Percentiles rank a stretch among this genome's conserved stretches.
Evolutionary conservation across 2,888 invertebrate species (phyloP).

Genomic region (Lamellibrachia columna): DNA sequence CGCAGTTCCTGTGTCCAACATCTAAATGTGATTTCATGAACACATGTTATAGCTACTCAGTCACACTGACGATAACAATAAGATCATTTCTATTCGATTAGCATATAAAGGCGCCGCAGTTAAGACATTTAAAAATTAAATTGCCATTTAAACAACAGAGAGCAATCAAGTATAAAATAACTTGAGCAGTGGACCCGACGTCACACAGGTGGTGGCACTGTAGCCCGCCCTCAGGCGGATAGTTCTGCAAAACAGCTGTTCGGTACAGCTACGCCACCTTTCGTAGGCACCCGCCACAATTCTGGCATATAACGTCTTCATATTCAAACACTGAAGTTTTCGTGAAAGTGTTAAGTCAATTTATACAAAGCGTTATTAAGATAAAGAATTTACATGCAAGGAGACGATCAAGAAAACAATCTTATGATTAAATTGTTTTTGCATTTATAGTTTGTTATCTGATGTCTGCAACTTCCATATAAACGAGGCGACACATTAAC

Average conservation of each 20-base stretch:
- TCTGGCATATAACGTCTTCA: neutral
- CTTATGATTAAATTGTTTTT: no score
- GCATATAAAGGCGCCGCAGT: neutral
- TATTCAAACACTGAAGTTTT: neutral
- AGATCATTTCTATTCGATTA: neutral
- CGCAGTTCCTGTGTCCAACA: neutral
- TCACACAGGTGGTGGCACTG: neutral
- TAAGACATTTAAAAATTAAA: neutral
- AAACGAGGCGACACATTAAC: no score
- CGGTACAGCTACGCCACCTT: neutral
- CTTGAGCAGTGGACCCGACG: neutral
- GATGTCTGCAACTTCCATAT: no score
- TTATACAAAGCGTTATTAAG: neutral
- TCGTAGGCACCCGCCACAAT: neutral
- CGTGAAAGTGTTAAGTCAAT: neutral
- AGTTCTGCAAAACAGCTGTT: neutral
- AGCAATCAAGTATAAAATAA: neutral
- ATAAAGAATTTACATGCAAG: neutral
- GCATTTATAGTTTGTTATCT: no score
- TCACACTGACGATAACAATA: neutral
- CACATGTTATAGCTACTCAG: neutral
- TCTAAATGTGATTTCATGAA: neutral
- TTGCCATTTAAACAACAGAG: neutral
- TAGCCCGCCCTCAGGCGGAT: neutral
- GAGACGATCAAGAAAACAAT: neutral